A percentile compares a stretch with the other conserved stretches of the same genome.
Conservation (phyloP, 2,797 vertebrate genomes). For the Lithobates sylvaticus region DNA sequence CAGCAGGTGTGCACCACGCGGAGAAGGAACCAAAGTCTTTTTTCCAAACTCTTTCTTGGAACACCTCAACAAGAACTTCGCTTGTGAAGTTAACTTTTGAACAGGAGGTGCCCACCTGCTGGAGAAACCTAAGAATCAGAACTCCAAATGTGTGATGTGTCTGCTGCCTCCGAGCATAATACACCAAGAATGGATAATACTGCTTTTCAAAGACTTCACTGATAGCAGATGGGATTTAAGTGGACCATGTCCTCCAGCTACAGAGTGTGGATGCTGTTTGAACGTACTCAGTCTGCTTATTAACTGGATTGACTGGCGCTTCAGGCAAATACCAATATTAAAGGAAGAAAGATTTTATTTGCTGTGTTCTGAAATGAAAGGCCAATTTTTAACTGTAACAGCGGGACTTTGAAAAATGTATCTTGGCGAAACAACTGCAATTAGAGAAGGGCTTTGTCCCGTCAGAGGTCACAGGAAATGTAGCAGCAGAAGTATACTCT, state of each 20-base stretch:
- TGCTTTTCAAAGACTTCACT: conserved; percentile 11
- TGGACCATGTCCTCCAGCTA: conserved; percentile 10
- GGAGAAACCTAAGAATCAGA: not conserved
- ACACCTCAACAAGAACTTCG: not conserved
- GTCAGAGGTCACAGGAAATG: not conserved
- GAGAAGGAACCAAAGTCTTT: not conserved
- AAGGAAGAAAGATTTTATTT: not conserved
- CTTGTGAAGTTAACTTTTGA: not conserved
- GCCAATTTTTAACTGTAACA: not conserved
- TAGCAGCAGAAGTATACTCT: not conserved
- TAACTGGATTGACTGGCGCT: not conserved
- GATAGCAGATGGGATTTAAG: conserved; percentile 16
- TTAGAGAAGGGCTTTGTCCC: not conserved
- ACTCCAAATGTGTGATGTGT: not conserved
- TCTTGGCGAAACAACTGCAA: not conserved
- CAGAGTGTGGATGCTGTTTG: conserved; percentile 4
- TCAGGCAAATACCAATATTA: not conserved
- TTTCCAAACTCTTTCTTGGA: not conserved
- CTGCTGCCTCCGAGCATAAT: not conserved
- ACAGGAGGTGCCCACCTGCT: not conserved
- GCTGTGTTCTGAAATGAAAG: conserved; percentile 16
- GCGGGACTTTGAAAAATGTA: conserved; percentile 4
- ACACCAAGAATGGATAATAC: not conserved
- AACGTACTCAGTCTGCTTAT: not conserved
- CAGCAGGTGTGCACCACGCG: not conserved